Conservation (phyloP, 2,888 invertebrate species). For the Phania funesta region DNA sequence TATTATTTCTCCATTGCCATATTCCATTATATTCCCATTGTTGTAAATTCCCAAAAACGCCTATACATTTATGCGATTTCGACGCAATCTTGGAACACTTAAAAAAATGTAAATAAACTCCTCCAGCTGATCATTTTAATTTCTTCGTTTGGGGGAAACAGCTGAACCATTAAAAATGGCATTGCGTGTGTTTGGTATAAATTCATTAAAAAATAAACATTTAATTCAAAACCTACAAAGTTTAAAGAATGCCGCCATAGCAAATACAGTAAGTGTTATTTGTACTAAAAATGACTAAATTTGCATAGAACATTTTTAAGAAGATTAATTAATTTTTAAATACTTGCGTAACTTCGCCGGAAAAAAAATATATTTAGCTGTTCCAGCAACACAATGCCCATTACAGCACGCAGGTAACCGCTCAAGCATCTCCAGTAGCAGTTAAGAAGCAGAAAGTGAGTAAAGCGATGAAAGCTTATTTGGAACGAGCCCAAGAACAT, state of each 20-base stretch:
- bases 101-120: too few relatives aligned
- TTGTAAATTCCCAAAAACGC: too few relatives aligned
- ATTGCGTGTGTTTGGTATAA: conserved; percentile 74
- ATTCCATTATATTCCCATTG: too few relatives aligned
- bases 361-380: conserved; percentile 6
- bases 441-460: conserved; percentile 85
- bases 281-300: neutral
- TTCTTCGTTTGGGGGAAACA: conserved; percentile 25
- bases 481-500: conserved; percentile 90
- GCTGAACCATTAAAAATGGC: conserved; percentile 68
- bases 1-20: too few relatives aligned
- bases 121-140: too few relatives aligned
- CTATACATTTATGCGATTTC: too few relatives aligned
- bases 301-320: conserved; percentile 14
- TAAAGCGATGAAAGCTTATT: conserved; percentile 94
- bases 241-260: conserved; percentile 44
- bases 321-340: neutral
- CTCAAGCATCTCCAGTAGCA: conserved; percentile 74
- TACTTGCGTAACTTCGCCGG: conserved; percentile 53
- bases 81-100: too few relatives aligned
- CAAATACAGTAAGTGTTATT: conserved; percentile 67
- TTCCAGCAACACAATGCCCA: conserved; percentile 55
- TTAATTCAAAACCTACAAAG: conserved; percentile 71
- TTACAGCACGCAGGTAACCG: conserved; percentile 75
- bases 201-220: conserved; percentile 75